Percentiles rank a stretch among this genome's conserved stretches.
phyloP scores from a whole-genome alignment of 37 sponge, comb jelly and placozoan species.

The Agelas oroides region DNA sequence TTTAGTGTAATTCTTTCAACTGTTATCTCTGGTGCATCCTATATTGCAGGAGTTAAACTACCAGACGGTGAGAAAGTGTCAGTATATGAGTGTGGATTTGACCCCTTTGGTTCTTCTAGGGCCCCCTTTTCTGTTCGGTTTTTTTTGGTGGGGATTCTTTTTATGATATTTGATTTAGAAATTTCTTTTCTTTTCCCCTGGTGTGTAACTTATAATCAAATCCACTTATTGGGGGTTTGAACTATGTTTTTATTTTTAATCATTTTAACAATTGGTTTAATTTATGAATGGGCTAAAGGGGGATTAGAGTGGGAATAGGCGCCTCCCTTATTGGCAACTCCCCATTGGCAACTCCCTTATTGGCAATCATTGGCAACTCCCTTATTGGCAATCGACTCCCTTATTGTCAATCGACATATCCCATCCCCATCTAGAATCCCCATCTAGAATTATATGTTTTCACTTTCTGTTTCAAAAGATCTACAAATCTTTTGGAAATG shows the following conservation, averaged over 20 bases:
- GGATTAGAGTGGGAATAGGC: slow-evolving; percentile 76
- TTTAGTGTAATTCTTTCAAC: slow-evolving; percentile 77
- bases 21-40: slow-evolving; percentile 82
- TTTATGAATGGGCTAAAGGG: slow-evolving; percentile 74
- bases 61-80: slow-evolving; percentile 83
- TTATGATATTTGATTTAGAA: slow-evolving; percentile 87
- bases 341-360: background rate
- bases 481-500: too few species aligned
- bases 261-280: slow-evolving; percentile 69
- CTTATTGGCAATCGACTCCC: too few species aligned
- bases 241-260: slow-evolving; percentile 69
- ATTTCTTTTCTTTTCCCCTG: slow-evolving; percentile 76
- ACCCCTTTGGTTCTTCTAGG: slow-evolving; percentile 81
- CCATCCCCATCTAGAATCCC: too few species aligned
- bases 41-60: slow-evolving; percentile 69
- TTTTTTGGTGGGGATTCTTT: slow-evolving; percentile 87
- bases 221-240: slow-evolving; percentile 61
- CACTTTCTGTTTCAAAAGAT: too few species aligned
- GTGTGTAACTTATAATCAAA: slow-evolving; percentile 49
- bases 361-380: too few species aligned
- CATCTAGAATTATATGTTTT: too few species aligned
- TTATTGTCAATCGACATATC: too few species aligned
- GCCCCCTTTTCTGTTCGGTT: slow-evolving; percentile 86
- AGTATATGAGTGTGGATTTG: slow-evolving; percentile 77
- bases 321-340: background rate